Conservation (phyloP, 1,140 invertebrate genomes). For the Ylistrum balloti region DNA sequence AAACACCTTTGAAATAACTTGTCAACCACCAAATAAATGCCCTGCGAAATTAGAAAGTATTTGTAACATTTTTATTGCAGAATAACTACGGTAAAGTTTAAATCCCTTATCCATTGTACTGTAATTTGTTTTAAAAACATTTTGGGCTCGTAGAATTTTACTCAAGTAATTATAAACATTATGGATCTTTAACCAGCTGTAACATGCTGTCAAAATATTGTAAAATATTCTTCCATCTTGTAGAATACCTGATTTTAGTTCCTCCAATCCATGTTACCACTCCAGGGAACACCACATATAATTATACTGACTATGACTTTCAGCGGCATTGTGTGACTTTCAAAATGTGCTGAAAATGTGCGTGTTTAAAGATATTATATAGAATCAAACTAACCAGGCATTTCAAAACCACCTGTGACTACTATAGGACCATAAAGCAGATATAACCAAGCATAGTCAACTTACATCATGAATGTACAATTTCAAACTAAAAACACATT, state of each 20-base stretch:
- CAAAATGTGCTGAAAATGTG: not conserved
- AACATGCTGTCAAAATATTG: too few species aligned
- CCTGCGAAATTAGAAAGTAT: too few species aligned
- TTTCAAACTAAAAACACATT: not conserved
- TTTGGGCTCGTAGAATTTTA: too few species aligned
- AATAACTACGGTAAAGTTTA: too few species aligned
- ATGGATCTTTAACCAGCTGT: too few species aligned
- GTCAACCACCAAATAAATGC: too few species aligned
- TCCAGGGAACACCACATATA: not conserved
- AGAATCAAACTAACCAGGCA: not conserved
- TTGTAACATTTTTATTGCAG: too few species aligned
- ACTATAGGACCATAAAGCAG: not conserved
- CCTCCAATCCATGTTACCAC: not conserved
- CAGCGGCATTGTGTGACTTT: not conserved
- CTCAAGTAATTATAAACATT: too few species aligned
- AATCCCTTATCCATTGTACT: not conserved
- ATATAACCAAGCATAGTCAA: not conserved
- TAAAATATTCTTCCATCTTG: too few species aligned
- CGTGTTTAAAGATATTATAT: not conserved
- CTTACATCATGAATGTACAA: not conserved
- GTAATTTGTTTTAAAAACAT: not conserved
- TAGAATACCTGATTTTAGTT: too few species aligned
- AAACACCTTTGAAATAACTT: too few species aligned
- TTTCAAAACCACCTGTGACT: not conserved
- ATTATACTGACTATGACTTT: not conserved